Evolutionary conservation across 2,797 vertebrate species (phyloP).

Genomic region (Hylomyscus alleni): DNA sequence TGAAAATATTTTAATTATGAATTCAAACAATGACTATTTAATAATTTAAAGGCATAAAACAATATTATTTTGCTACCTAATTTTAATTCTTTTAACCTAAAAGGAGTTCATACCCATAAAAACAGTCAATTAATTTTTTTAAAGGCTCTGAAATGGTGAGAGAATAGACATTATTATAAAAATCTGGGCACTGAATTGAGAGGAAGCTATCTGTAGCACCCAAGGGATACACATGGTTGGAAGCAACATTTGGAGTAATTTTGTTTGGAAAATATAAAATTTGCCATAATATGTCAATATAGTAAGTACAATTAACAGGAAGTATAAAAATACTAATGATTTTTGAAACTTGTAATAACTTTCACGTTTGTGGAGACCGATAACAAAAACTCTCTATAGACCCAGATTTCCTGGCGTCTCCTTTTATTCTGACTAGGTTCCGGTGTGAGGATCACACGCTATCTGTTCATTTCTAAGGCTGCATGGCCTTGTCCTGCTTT

Average conservation of each 20-base stretch:
- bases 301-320: background rate
- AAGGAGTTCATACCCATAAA: background rate
- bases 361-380: background rate
- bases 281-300: background rate
- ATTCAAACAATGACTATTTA: conserved; percentile 52
- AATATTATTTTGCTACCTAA: conserved; percentile 10
- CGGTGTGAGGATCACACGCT: background rate
- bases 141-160: conserved; percentile 46
- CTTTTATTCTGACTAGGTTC: background rate
- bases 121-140: conserved; percentile 36
- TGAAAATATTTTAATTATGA: conserved; percentile 47
- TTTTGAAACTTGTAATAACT: conserved; percentile 18
- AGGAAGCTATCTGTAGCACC: background rate
- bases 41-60: conserved; percentile 43
- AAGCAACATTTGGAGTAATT: background rate
- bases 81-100: conserved; percentile 56
- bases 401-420: background rate
- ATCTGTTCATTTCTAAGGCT: background rate
- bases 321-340: background rate
- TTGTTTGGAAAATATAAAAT: conserved; percentile 55
- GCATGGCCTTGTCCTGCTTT: background rate
- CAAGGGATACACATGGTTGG: background rate
- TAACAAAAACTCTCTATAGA: background rate
- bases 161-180: background rate
- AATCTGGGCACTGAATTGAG: background rate